Percentiles rank a stretch among this genome's conserved stretches.
phyloP scores from a whole-genome alignment of 2,888 invertebrate species.

The Lepeophtheirus nordmannii region DNA sequence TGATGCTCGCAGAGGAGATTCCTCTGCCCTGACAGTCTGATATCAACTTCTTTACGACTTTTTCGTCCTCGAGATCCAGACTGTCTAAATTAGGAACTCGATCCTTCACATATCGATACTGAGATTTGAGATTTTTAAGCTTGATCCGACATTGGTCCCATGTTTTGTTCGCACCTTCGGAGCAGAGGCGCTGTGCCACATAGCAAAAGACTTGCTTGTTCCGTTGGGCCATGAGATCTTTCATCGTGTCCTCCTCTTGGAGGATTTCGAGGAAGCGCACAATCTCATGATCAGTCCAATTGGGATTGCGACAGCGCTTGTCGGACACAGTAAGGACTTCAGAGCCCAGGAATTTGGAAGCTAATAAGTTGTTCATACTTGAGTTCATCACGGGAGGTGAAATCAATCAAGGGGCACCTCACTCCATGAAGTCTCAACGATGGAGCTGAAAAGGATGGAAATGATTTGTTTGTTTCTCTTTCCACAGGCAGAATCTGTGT shows the following conservation, averaged over 20 bases:
- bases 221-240: slow-evolving; percentile 20
- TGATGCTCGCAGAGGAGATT: slow-evolving; percentile 14
- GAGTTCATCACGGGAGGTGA: too few relatives aligned
- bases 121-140: slow-evolving; percentile 22
- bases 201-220: slow-evolving; percentile 23
- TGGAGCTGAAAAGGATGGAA: too few relatives aligned
- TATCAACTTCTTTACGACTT: slow-evolving; percentile 12
- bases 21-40: slow-evolving; percentile 20
- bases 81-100: slow-evolving; percentile 14
- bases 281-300: slow-evolving; percentile 23
- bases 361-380: too few relatives aligned
- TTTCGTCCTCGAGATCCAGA: slow-evolving; percentile 17
- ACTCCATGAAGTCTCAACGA: too few relatives aligned
- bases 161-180: slow-evolving; percentile 11
- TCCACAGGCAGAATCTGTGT: too few relatives aligned
- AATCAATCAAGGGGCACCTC: too few relatives aligned
- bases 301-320: slow-evolving; percentile 20
- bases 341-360: neutral
- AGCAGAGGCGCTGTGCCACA: slow-evolving; percentile 6
- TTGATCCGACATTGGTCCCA: slow-evolving; percentile 23
- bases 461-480: too few relatives aligned
- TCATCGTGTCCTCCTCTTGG: slow-evolving; percentile 12
- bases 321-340: neutral
- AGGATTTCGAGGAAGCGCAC: slow-evolving; percentile 20
- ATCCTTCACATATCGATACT: slow-evolving; percentile 21